Percentiles rank a stretch among this genome's conserved stretches.
Conservation (phyloP, 2,888 invertebrate species). For the Laspeyria flexula region DNA sequence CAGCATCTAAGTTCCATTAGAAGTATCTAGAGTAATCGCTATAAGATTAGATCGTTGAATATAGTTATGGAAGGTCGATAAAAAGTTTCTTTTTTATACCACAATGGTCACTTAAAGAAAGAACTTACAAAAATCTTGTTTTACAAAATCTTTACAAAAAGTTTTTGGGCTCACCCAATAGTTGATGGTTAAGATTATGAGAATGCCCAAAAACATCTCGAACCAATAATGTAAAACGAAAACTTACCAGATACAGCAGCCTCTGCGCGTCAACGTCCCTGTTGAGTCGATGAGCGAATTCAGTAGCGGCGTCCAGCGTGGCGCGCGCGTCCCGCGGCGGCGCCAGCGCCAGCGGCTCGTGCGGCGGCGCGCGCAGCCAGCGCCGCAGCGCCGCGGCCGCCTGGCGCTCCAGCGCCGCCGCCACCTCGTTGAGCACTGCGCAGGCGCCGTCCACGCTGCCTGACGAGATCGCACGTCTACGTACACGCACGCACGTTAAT, state of each 20-base stretch:
- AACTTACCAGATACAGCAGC: slow-evolving; percentile 90
- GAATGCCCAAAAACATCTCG: too few relatives aligned
- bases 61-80: too few relatives aligned
- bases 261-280: slow-evolving; percentile 92
- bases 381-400: slow-evolving; percentile 61
- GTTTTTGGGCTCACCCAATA: too few relatives aligned
- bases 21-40: too few relatives aligned
- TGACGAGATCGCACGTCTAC: slow-evolving; percentile 94
- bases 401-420: slow-evolving; percentile 94
- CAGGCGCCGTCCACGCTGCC: slow-evolving; percentile 98
- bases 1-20: too few relatives aligned
- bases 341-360: slow-evolving; percentile 61
- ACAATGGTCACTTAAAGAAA: too few relatives aligned
- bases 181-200: too few relatives aligned
- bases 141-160: too few relatives aligned
- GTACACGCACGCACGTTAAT: not conserved
- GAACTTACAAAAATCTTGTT: too few relatives aligned
- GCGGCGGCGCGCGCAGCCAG: slow-evolving; percentile 87
- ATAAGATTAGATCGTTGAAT: too few relatives aligned
- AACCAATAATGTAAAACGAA: too few relatives aligned
- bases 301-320: slow-evolving; percentile 27
- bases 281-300: slow-evolving; percentile 80
- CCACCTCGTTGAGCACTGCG: slow-evolving; percentile 97
- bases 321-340: slow-evolving; percentile 39
- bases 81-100: too few relatives aligned